Base-by-base conservation (phyloP, 2,888 invertebrate genomes). In the Apodemia duryi region DNA sequence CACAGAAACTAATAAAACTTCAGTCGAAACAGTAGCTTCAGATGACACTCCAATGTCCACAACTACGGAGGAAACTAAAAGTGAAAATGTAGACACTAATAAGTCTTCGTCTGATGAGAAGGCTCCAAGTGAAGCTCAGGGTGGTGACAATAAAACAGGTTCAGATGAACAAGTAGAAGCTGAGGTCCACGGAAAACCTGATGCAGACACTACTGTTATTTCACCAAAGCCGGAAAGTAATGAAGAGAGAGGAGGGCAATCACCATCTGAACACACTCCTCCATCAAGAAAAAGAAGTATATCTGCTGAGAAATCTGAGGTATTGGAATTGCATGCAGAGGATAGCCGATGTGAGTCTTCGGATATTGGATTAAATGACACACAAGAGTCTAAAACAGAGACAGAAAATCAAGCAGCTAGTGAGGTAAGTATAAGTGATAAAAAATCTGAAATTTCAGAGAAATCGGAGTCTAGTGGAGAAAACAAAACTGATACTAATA, bases 341-440 rank as follows among this genome's bases (percentile, higher is more conserved):
- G 87, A 88, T 51, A 85, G 77, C 67, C 85, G 82, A 74, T 80
- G 77, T 75, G 88, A 87, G 69, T 77, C 78, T 67, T 80, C 79
- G 66, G 84, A 86, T 65, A 75, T 77, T 69, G 81, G 80, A 70
- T 73, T 73, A n/a, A 75, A 69, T 63, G 82, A 85, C 69, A 68
- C 75, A 46, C 80, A 80, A 65, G 70, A 73, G 65, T 72, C 68
- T 49, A 71, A 72, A 68, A 41, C 49, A 51, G 51, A 2, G 38
- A 38, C 35, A 35, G 51, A 61, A 38, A 65, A 10, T 38, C 38
- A 51, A 10, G 9, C 38, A 6, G 38, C 61, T 28, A 29, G 41
- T 70, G 73, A 90, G 90, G 91, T 91, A 91, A 91, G 90, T 90
- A 88, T 77, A 75, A 80, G 70, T 79, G 84, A 83, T 79, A 85